Conservation (phyloP, 2,797 vertebrate genomes). For the Phalloptychus januarius region DNA sequence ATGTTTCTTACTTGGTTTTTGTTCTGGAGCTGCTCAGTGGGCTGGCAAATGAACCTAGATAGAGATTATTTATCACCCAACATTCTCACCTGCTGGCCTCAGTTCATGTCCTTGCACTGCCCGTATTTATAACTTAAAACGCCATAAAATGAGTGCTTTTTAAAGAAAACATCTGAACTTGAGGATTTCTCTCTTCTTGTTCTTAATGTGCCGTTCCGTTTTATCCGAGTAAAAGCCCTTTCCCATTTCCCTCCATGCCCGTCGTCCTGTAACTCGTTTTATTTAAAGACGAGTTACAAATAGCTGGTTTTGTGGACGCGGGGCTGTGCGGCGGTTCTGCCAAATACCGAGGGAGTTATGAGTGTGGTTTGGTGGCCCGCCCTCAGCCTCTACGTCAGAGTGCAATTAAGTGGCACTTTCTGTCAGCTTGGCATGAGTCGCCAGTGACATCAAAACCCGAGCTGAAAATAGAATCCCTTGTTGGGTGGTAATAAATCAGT, state of each 20-base stretch:
- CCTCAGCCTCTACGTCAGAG: conserved; percentile 49
- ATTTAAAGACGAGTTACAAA: conserved; percentile 65
- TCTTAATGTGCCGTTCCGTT: conserved; percentile 7
- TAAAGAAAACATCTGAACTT: neutral
- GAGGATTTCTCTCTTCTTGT: neutral
- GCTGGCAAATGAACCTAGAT: conserved; percentile 44
- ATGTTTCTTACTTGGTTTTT: conserved; percentile 24
- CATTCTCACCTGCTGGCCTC: neutral
- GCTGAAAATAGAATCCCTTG: conserved; percentile 40
- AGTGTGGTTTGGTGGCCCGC: conserved; percentile 64
- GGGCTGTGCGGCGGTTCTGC: conserved; percentile 37
- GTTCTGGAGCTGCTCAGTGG: conserved; percentile 25
- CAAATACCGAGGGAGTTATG: conserved; percentile 51
- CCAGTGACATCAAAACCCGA: conserved; percentile 18
- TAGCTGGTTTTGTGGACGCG: conserved; percentile 49
- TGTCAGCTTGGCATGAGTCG: conserved; percentile 24
- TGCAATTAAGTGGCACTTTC: conserved; percentile 58
- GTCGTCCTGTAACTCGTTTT: conserved; percentile 47
- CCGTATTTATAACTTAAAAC: neutral
- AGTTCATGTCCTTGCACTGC: neutral
- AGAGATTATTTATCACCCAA: conserved; percentile 19
- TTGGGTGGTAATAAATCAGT: conserved; percentile 25
- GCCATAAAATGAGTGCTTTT: neutral
- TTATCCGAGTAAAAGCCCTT: conserved; percentile 1
- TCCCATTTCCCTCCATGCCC: conserved; percentile 28